Evolutionary conservation across 2,888 invertebrate genomes (phyloP), one percentile per base, ranked within the genome.

Genomic region (Euphydryas editha): DNA sequence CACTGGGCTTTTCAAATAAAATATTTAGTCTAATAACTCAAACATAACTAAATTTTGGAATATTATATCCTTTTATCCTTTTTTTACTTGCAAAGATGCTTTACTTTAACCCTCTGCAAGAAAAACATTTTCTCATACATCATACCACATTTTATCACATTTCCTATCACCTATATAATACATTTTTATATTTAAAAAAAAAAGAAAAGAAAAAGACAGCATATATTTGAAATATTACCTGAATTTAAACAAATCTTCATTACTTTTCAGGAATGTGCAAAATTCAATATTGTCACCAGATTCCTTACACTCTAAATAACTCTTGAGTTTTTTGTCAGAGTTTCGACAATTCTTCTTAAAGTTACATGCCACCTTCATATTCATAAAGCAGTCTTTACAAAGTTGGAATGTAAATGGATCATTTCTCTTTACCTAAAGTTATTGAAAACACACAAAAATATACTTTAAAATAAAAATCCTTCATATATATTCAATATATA

Each of bases 261-360:
- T 81, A 60, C 80, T 86, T 72, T 84, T 89, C 5, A 90, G 72
- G 68, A 79, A 91, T 59, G 82, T 82, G 46, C 75, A 71, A 55
- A 92, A 84, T 63, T 90, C 88, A n/a, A 79, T 21, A 24, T 62
- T 73, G 8, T 86, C 87, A 0, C 81, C 86, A 37, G 76, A 69
- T 62, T 86, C 85, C 71, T 86, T 90, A 10, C 83, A 59, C 6
- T 79, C 76, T 39, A 87, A 55, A 71, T 83, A 93, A 65, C 79
- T 84, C 70, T 80, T 86, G 39, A 88, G 82, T 59, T 80, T 85
- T 67, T 84, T 87, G 67, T 93, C 92, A 2, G 93, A 88, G 7
- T 78, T 80, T 36, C 90, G 79, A 72, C 93, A 93, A 70, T 83
- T 83, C 72, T 92, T 91, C 71, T 90, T 93, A 74, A 93, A 93